phyloP scores from a whole-genome alignment of 2,888 invertebrate genomes.

The Uropetala carovei region DNA sequence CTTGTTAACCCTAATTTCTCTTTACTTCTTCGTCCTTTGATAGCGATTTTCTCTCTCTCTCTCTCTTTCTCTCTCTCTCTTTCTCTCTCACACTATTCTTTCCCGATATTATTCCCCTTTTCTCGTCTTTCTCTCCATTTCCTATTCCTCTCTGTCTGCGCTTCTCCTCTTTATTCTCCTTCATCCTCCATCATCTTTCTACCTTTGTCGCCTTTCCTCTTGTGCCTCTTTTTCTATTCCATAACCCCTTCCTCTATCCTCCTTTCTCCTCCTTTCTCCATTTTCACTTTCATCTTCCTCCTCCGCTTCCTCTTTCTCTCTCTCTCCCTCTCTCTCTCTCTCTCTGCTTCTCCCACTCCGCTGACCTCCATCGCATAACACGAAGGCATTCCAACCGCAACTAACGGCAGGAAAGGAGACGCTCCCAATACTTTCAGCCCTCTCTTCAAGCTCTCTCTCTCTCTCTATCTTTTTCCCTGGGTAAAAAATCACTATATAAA shows the following conservation, averaged over 20 bases:
- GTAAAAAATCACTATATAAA: not conserved
- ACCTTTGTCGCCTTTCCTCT: too few relatives aligned
- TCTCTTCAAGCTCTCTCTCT: not conserved
- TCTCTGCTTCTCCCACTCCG: not conserved
- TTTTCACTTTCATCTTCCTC: not conserved
- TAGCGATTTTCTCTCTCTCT: too few relatives aligned
- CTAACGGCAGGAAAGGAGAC: not conserved
- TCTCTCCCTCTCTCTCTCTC: constrained; percentile 10
- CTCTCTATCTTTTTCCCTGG: too few relatives aligned
- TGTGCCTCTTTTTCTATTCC: not conserved
- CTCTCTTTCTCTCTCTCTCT: too few relatives aligned
- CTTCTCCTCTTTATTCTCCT: too few relatives aligned
- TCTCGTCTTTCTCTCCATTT: too few relatives aligned
- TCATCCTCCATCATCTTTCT: too few relatives aligned
- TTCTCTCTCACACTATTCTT: too few relatives aligned
- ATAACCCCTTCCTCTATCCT: not conserved
- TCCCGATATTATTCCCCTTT: too few relatives aligned
- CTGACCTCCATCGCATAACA: not conserved
- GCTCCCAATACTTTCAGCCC: not conserved
- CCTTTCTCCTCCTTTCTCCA: not conserved
- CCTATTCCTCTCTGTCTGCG: not conserved
- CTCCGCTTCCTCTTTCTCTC: not conserved
- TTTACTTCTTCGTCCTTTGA: too few relatives aligned
- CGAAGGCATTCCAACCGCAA: constrained; percentile 1
- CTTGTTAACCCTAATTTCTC: too few relatives aligned